Evolutionary conservation across 2,113 vertebrate genomes (phyloP).

Genomic region (Chloropsis cyanopogon): DNA sequence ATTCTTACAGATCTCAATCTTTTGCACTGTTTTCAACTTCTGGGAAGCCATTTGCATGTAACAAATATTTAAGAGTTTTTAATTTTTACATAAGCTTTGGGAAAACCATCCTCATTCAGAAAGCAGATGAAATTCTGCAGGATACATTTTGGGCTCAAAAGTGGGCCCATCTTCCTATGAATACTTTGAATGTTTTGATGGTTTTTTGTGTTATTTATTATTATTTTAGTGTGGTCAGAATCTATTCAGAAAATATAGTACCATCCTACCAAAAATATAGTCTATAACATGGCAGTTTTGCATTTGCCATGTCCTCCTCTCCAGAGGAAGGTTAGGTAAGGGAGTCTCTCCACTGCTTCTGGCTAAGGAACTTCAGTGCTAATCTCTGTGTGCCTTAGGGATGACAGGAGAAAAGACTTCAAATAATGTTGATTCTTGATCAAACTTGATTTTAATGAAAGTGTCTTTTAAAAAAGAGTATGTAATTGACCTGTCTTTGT

Average conservation of each 20-base stretch:
- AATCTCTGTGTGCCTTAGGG: not conserved
- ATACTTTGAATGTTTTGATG: not conserved
- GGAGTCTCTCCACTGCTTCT: not conserved
- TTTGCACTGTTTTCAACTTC: not conserved
- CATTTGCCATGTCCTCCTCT: not conserved
- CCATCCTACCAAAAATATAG: not conserved
- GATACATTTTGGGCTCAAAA: not conserved
- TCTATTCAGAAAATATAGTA: not conserved
- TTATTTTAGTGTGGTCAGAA: not conserved
- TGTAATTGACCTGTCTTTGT: slow-evolving; percentile 48
- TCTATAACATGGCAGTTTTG: not conserved
- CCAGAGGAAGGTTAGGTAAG: not conserved
- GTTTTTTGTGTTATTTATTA: not conserved
- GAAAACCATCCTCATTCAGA: not conserved
- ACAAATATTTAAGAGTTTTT: not conserved
- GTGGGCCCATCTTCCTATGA: not conserved
- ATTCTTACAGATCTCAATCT: not conserved
- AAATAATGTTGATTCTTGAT: slow-evolving; percentile 28
- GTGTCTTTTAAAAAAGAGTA: not conserved
- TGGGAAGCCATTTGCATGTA: not conserved
- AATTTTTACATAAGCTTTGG: not conserved
- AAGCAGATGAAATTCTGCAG: not conserved
- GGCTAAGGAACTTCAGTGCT: not conserved
- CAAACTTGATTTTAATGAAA: slow-evolving; percentile 36
- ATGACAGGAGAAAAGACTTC: not conserved